phyloP scores from a whole-genome alignment of 2,113 vertebrate genomes.

The Noturus placidus region DNA sequence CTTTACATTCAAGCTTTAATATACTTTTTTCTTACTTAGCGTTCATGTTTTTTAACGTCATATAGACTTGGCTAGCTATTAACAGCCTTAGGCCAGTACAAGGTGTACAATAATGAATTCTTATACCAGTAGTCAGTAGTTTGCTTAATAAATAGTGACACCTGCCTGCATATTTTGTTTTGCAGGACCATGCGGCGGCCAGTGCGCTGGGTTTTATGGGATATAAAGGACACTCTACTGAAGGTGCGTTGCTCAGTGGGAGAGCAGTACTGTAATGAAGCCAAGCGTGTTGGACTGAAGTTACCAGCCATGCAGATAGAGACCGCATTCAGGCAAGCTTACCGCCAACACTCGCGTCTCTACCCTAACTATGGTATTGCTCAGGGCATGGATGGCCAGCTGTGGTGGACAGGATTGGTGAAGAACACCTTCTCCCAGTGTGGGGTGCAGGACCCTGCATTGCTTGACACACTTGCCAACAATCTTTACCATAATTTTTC shows the following conservation, averaged over 20 bases:
- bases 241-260: constrained; percentile 80
- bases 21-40: neutral
- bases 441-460: constrained; percentile 67
- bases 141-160: neutral
- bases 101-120: neutral
- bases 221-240: constrained; percentile 88
- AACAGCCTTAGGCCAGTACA: no score
- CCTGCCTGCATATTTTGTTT: neutral
- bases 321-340: constrained; percentile 70
- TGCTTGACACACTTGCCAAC: constrained; percentile 69
- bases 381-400: constrained; percentile 77
- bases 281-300: constrained; percentile 70
- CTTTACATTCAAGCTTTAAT: neutral
- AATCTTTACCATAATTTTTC: constrained; percentile 82
- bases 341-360: constrained; percentile 65
- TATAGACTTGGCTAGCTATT: no score
- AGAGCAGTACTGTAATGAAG: constrained; percentile 80
- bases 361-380: constrained; percentile 85
- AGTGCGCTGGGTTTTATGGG: constrained; percentile 86
- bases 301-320: constrained; percentile 69
- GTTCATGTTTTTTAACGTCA: no score
- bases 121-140: neutral
- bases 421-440: constrained; percentile 78
- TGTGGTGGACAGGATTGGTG: constrained; percentile 84
- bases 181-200: constrained; percentile 61